These are phyloP conservation scores for Amaurobius ferox DNA, from an alignment of 2,888 invertebrate species.

Conservation along the genomic window DNA sequence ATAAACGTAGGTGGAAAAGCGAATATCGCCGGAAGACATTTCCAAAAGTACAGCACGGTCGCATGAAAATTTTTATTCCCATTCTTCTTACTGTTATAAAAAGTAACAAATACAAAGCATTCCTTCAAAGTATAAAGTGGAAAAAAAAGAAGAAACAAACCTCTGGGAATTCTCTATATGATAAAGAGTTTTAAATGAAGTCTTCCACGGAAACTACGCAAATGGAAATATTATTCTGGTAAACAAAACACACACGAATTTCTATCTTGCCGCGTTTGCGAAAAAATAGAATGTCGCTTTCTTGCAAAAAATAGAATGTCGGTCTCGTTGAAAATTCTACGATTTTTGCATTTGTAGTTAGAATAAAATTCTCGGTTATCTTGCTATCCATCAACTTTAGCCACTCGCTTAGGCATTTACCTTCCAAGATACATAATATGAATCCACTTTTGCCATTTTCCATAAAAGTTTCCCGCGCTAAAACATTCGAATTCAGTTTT, in stretches of 20 bases:
- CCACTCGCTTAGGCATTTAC: constrained; percentile 38
- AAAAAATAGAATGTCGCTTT: constrained; percentile 41
- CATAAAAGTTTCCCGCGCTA: constrained; percentile 47
- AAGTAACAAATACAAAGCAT: not conserved
- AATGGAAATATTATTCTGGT: constrained; percentile 66
- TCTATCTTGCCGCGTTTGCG: not conserved
- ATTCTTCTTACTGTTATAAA: not conserved
- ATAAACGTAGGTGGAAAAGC: not conserved
- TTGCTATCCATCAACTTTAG: constrained; percentile 45
- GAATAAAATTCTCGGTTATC: constrained; percentile 22
- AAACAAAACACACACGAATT: not conserved
- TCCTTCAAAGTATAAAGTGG: not conserved
- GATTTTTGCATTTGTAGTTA: constrained; percentile 49
- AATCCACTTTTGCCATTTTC: constrained; percentile 52
- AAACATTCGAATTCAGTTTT: constrained; percentile 3
- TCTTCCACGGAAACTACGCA: constrained; percentile 36
- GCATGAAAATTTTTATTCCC: not conserved
- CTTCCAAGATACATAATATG: constrained; percentile 54
- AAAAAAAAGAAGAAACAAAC: constrained; percentile 12
- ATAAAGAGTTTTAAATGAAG: constrained; percentile 71
- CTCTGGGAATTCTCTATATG: constrained; percentile 53
- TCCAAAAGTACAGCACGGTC: not conserved
- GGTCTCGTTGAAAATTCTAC: constrained; percentile 34
- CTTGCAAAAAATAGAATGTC: too few relatives aligned
- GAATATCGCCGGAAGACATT: not conserved